Evolutionary conservation across 2,888 invertebrate species (phyloP).

Genomic region (Rotaria magnacalcarata): DNA sequence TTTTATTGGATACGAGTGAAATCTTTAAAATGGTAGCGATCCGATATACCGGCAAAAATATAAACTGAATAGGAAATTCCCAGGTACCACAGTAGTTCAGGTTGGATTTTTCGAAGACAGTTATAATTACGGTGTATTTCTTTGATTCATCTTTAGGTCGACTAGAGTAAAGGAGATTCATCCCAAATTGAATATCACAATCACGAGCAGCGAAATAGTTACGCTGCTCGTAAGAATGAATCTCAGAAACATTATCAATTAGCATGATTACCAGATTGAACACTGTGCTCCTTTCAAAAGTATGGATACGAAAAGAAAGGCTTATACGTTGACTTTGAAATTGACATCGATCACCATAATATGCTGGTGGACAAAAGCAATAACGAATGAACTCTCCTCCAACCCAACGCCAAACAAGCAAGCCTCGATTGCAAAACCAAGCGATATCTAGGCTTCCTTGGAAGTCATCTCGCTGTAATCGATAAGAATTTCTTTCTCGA

Average conservation of each 20-base stretch:
- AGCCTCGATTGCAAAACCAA: not conserved
- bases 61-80: not conserved
- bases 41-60: not conserved
- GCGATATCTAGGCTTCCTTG: not conserved
- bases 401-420: not conserved
- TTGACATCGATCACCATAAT: no score
- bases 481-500: no score
- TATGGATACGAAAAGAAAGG: not conserved
- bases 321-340: not conserved
- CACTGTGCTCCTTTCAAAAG: not conserved
- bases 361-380: not conserved
- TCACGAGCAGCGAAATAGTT: no score
- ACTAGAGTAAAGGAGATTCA: not conserved
- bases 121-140: not conserved
- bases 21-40: not conserved
- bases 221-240: no score
- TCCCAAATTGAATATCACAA: not conserved
- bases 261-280: not conserved
- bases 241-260: no score
- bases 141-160: not conserved
- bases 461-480: no score
- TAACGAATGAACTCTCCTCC: not conserved
- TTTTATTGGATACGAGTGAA: not conserved
- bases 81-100: not conserved
- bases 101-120: not conserved